phyloP scores from a whole-genome alignment of 2,113 vertebrate species.

The Quiscalus mexicanus region DNA sequence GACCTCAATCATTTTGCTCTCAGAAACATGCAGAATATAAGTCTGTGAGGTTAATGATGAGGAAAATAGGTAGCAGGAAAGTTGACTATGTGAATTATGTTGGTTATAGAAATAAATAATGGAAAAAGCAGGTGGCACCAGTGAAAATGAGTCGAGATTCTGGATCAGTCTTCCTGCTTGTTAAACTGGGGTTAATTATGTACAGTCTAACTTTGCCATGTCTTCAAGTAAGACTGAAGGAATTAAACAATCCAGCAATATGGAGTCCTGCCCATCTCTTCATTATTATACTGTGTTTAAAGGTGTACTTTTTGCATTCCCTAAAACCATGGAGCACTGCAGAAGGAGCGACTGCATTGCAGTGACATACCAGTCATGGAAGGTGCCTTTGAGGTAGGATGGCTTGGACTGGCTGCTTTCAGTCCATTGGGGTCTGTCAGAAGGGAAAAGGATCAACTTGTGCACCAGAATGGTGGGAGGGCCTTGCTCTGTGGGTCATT shows the following conservation, averaged over 20 bases:
- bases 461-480: too few species aligned
- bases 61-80: neutral
- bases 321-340: neutral
- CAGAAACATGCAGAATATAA: neutral
- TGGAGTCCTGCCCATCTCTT: neutral
- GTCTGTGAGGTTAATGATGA: slow-evolving; percentile 11
- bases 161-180: neutral
- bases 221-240: neutral
- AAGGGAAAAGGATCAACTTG: too few species aligned
- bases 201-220: neutral
- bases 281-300: neutral
- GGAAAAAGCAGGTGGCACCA: neutral
- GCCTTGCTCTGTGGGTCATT: neutral
- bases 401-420: too few species aligned
- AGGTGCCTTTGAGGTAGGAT: too few species aligned
- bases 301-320: neutral
- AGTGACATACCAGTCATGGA: too few species aligned
- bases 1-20: neutral
- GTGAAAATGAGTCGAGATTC: neutral
- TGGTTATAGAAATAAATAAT: slow-evolving; percentile 7
- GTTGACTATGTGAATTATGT: neutral
- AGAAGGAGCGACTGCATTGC: too few species aligned
- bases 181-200: neutral
- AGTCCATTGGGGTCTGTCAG: too few species aligned
- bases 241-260: neutral